Conservation (phyloP, 2,888 invertebrate species). For the Tenthredo amoena region DNA sequence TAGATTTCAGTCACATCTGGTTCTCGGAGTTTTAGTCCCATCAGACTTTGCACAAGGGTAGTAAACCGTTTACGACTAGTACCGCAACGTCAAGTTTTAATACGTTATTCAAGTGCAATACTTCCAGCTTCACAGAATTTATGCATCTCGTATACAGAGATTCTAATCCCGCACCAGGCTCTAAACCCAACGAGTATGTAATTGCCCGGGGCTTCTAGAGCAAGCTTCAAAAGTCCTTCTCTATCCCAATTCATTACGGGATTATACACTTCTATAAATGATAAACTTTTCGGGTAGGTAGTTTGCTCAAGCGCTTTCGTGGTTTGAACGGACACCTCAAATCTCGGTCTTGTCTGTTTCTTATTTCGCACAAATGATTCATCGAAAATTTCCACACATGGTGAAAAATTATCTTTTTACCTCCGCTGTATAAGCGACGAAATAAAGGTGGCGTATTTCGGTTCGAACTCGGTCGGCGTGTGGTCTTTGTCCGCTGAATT, state of each 20-base stretch:
- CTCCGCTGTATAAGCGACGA: not conserved
- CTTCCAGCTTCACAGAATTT: not conserved
- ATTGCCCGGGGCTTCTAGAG: not conserved
- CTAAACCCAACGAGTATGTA: constrained; percentile 20
- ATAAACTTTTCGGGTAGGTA: not conserved
- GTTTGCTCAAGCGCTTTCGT: not conserved
- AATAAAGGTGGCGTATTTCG: not conserved
- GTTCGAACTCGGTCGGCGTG: not conserved
- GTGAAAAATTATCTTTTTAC: not conserved
- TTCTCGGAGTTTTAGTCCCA: not conserved
- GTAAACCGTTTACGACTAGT: not conserved
- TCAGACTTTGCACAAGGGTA: not conserved
- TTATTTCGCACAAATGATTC: not conserved
- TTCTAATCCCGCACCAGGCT: not conserved
- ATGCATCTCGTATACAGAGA: not conserved
- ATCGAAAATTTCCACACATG: not conserved
- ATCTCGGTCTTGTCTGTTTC: not conserved
- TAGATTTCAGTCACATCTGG: not conserved
- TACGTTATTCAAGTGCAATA: constrained; percentile 14
- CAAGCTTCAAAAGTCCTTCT: not conserved
- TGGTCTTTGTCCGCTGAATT: not conserved
- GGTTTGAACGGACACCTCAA: not conserved
- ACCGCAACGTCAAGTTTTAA: constrained; percentile 18
- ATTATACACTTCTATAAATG: not conserved
- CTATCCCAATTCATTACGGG: not conserved